Evolutionary conservation across 2,113 vertebrate genomes (phyloP), one percentile per base, ranked within the genome.

Genomic region (Lepidothrix coronata): DNA sequence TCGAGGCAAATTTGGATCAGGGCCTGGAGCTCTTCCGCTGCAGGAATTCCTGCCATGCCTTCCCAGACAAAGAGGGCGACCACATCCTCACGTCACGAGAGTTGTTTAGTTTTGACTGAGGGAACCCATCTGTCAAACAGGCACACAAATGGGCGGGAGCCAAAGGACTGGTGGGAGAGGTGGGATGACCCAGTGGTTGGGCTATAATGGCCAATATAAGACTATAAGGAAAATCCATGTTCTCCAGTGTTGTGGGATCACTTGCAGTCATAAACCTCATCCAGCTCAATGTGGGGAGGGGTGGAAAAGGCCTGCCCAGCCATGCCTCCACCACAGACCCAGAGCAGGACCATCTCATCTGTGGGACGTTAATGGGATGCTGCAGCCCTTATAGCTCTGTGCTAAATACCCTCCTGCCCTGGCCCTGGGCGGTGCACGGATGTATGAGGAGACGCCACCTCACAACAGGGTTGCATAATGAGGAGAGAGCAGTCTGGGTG

Each of bases 131-230:
- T 70, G 46, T 54, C 85, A 43, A 83, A 46, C 25, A 76, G 70
- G 37, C 78, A 68, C 43, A 44, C 6, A 33, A 84, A 43, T 17
- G 20, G 31, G 27, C 68, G 58, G 46, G 35, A 87, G 80, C 24
- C 68, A 52, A 73, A 76, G 62, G 54, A n/a, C 18, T 46, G 71
- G 22, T 1, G 5, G 63, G 44, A 70, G 49, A 51, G 28, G 27
- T 65, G 81, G 35, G 46, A 23, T 73, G 62, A 31, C 12, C 17
- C 66, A 48, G 57, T 25, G 39, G 11, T 23, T 31, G 73, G 44
- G 37, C 33, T 37, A 0, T 21, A 39, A 12, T 0, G 0, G 8
- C 33, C 28, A 10, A 59, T 41, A 0, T 49, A 41, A 59, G 18
- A 24, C 17, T 44, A 5, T 39, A 22, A 58, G 33, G 61, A 46